Percentiles rank a stretch among this genome's conserved stretches.
phyloP scores from a whole-genome alignment of 2,888 invertebrate species.

The Lacanobia wlatinum region DNA sequence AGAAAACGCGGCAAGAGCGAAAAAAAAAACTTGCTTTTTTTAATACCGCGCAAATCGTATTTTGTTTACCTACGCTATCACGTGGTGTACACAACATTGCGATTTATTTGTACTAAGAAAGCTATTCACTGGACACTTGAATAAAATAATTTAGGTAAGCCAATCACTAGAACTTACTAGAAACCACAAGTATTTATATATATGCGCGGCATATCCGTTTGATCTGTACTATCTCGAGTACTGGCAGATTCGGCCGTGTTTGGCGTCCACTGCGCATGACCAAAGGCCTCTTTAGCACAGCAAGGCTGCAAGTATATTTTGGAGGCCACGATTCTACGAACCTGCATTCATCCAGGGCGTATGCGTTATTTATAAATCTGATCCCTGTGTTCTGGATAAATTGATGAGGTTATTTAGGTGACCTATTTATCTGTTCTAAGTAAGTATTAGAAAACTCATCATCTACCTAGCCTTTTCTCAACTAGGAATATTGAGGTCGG shows the following conservation, averaged over 20 bases:
- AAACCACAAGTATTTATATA: background rate
- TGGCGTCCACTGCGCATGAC: constrained; percentile 34
- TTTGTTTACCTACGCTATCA: background rate
- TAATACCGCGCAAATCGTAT: background rate
- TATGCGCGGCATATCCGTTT: background rate
- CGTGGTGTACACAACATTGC: background rate
- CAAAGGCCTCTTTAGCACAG: constrained; percentile 10
- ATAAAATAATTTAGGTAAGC: background rate
- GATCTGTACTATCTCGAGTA: background rate
- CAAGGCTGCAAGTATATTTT: constrained; percentile 13
- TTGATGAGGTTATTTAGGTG: background rate
- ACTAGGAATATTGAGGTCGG: too few species aligned
- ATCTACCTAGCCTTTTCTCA: too few species aligned
- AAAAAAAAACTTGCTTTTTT: background rate
- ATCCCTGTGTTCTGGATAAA: background rate
- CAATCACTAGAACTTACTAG: background rate
- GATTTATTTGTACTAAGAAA: background rate
- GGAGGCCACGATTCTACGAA: background rate
- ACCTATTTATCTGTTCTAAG: background rate
- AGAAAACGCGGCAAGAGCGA: background rate
- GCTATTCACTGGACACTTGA: background rate
- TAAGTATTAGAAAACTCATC: too few species aligned
- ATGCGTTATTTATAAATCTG: constrained; percentile 2
- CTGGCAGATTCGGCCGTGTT: background rate
- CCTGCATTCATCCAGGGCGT: background rate